These are phyloP conservation scores for Xestia xanthographa DNA, from an alignment of 2,888 invertebrate species.

Conservation along the genomic window DNA sequence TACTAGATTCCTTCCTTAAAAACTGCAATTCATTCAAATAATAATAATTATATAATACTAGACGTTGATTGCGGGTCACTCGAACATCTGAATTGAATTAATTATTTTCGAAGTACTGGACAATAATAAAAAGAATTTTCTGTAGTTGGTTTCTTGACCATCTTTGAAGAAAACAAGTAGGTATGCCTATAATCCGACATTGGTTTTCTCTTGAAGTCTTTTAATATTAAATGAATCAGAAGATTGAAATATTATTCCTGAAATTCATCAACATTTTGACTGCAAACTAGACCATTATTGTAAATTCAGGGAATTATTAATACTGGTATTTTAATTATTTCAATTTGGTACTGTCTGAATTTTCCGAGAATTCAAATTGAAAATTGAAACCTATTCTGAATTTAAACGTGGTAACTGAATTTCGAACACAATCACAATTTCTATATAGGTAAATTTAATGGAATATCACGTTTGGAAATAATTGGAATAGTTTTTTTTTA, in stretches of 20 bases:
- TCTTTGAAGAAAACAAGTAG: neutral
- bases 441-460: neutral
- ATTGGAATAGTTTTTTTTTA: too few species aligned
- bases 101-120: neutral
- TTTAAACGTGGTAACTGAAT: neutral
- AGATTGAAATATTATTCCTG: constrained; percentile 1
- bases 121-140: neutral
- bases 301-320: neutral
- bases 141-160: neutral
- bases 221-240: neutral
- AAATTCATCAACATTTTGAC: constrained; percentile 1
- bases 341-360: neutral
- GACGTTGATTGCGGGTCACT: constrained; percentile 36
- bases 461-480: neutral
- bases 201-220: too few species aligned
- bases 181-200: too few species aligned
- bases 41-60: constrained; percentile 21
- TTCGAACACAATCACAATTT: neutral
- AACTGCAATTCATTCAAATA: constrained; percentile 25
- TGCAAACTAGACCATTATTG: neutral
- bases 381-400: neutral
- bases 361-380: neutral
- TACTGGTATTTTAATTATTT: constrained; percentile 15
- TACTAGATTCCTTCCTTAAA: constrained; percentile 13
- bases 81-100: constrained; percentile 11